Evolutionary conservation across 2,113 vertebrate genomes (phyloP).

Genomic region (Sylvietta virens): DNA sequence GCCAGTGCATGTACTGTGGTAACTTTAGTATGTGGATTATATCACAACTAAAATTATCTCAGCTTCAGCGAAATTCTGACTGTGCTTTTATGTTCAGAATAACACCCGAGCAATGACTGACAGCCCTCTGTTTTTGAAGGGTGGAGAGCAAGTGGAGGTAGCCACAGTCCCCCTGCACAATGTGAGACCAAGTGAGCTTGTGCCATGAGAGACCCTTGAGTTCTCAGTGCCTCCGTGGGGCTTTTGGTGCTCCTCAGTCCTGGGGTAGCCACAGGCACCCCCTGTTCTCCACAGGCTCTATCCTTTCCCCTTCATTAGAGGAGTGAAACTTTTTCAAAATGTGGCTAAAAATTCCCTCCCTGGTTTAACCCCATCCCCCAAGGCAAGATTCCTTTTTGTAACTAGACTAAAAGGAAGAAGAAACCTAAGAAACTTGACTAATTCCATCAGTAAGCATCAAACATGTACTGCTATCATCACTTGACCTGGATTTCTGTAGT

Average conservation of each 20-base stretch:
- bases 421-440: background rate
- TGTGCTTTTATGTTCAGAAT: background rate
- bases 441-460: background rate
- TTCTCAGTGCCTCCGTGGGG: background rate
- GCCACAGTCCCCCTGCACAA: background rate
- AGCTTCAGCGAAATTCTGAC: background rate
- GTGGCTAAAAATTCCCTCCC: background rate
- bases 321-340: background rate
- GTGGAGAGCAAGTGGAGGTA: background rate
- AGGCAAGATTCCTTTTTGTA: background rate
- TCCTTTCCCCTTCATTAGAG: background rate
- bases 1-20: background rate
- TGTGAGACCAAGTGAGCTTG: background rate
- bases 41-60: background rate
- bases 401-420: background rate
- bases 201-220: background rate
- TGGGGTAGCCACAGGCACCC: background rate
- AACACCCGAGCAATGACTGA: background rate
- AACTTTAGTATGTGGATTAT: background rate
- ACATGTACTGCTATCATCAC: background rate
- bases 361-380: background rate
- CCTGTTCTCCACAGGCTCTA: background rate
- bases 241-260: rapidly evolving
- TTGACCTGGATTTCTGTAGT: background rate
- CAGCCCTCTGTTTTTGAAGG: background rate